phyloP scores from a whole-genome alignment of 23 tunicate species.

The Halocynthia aurantium region DNA sequence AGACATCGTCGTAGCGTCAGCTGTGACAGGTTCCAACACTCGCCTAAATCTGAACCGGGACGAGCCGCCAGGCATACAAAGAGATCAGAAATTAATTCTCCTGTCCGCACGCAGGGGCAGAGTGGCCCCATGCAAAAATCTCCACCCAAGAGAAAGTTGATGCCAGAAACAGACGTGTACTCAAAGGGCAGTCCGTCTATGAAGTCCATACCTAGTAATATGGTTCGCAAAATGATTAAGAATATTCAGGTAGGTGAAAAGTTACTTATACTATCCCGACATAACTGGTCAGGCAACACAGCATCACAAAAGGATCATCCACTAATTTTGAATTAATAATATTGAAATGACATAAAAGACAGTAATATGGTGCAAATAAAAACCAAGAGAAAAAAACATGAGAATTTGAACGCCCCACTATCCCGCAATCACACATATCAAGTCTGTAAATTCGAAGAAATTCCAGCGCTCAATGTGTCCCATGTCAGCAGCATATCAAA shows the following conservation, averaged over 20 bases:
- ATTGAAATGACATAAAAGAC: too few relatives aligned
- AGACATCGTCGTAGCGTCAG: background rate
- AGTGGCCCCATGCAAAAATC: background rate
- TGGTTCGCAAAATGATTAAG: slow-evolving; percentile 46
- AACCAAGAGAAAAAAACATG: background rate
- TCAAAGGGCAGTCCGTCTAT: slow-evolving; percentile 43
- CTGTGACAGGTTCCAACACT: background rate
- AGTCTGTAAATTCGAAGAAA: background rate
- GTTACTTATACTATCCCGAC: background rate
- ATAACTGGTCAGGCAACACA: background rate
- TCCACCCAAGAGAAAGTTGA: background rate
- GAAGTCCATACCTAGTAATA: slow-evolving; percentile 39
- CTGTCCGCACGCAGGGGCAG: background rate
- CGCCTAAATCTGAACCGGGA: background rate
- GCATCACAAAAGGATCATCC: too few relatives aligned
- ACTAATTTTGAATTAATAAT: too few relatives aligned
- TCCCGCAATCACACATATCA: background rate
- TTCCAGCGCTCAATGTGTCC: too few relatives aligned
- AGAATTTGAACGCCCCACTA: background rate
- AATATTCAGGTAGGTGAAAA: slow-evolving; percentile 36
- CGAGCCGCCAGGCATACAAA: background rate
- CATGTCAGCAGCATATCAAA: too few relatives aligned
- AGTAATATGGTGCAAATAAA: too few relatives aligned
- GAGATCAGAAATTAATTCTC: background rate
- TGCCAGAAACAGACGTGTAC: background rate